A percentile compares a stretch with the other conserved stretches of the same genome.
Conservation (phyloP, 2,888 invertebrate species). For the Tortrix viridana region DNA sequence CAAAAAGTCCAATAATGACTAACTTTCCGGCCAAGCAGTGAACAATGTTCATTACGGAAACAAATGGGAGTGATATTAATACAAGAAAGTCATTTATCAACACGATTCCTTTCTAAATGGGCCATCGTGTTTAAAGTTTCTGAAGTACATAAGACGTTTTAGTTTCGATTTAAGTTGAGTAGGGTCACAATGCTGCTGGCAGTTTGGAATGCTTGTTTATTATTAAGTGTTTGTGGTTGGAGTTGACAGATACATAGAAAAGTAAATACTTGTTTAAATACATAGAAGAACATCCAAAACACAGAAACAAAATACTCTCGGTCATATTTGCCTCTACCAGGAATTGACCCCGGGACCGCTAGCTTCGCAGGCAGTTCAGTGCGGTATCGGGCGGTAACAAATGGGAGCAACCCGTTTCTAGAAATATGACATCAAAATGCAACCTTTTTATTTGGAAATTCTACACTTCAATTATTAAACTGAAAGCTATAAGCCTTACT, state of each 20-base stretch:
- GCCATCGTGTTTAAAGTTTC: not conserved
- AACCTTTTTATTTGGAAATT: no score
- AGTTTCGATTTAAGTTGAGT: slow-evolving; percentile 5
- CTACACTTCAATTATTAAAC: no score
- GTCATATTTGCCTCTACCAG: no score
- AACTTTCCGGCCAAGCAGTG: slow-evolving; percentile 4
- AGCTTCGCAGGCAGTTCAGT: no score
- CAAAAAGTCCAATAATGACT: slow-evolving; percentile 5
- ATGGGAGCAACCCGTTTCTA: no score
- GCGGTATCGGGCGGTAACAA: no score
- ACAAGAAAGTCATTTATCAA: slow-evolving; percentile 30
- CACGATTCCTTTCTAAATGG: not conserved
- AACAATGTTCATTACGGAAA: slow-evolving; percentile 26
- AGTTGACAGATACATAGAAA: slow-evolving; percentile 7
- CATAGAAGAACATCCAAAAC: no score
- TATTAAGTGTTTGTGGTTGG: slow-evolving; percentile 9
- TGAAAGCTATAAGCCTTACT: no score
- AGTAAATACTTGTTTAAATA: no score
- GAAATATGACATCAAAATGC: no score
- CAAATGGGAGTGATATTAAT: slow-evolving; percentile 29
- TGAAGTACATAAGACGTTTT: not conserved
- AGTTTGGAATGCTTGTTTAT: slow-evolving; percentile 3
- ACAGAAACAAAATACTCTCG: no score
- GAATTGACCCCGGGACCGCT: no score
- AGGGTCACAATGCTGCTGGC: slow-evolving; percentile 22